These are phyloP conservation scores for Drosophila sulfurigaster DNA, from an alignment of 1,140 invertebrate species.

Conservation along the genomic window DNA sequence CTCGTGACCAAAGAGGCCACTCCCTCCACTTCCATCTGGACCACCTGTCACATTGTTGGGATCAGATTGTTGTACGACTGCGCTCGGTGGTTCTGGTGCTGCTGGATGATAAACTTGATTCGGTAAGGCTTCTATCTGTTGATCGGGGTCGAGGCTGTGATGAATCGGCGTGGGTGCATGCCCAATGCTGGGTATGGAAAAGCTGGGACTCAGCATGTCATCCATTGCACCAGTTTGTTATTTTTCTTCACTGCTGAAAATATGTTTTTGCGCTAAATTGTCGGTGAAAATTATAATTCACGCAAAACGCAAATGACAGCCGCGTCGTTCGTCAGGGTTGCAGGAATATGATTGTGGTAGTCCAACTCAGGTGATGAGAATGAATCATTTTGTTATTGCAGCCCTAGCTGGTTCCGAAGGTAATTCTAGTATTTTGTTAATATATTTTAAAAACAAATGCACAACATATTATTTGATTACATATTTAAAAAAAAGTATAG, in stretches of 20 bases:
- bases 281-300: constrained; percentile 21
- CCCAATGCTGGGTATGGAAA: constrained; percentile 95
- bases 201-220: constrained; percentile 95
- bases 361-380: not conserved
- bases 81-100: constrained; percentile 84
- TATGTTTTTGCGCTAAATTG: constrained; percentile 9
- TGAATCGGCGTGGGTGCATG: constrained; percentile 90
- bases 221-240: constrained; percentile 83
- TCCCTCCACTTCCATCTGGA: constrained; percentile 36
- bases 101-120: constrained; percentile 92
- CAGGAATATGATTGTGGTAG: not conserved
- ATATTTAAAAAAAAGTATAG: no score
- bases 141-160: constrained; percentile 94
- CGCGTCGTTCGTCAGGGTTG: constrained; percentile 47
- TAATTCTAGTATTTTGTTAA: no score
- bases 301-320: constrained; percentile 43
- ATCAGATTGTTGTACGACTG: constrained; percentile 41
- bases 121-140: constrained; percentile 86
- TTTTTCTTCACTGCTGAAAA: not conserved
- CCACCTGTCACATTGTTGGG: constrained; percentile 24
- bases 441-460: no score
- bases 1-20: constrained; percentile 67
- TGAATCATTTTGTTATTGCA: not conserved
- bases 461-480: no score
- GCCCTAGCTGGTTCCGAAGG: no score